Conservation (phyloP, 2,797 vertebrate species). For the Falco peregrinus region DNA sequence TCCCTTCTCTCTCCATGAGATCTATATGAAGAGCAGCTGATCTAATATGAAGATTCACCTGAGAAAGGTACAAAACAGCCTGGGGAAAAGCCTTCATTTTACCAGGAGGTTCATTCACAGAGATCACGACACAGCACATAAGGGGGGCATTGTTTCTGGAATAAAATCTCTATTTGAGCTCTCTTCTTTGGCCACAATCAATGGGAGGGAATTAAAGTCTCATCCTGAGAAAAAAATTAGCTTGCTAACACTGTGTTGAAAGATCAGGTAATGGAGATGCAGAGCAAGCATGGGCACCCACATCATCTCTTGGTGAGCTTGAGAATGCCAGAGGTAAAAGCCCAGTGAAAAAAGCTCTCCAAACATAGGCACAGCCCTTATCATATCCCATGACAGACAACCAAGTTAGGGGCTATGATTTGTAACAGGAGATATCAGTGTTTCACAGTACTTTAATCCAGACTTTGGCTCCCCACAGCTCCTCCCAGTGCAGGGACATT, state of each 20-base stretch:
- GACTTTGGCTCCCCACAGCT: neutral
- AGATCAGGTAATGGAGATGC: slow-evolving; percentile 70
- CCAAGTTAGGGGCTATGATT: neutral
- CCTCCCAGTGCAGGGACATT: neutral
- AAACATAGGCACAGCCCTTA: neutral
- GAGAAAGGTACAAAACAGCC: slow-evolving; percentile 28
- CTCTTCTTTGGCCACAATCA: slow-evolving; percentile 59
- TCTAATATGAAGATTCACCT: slow-evolving; percentile 32
- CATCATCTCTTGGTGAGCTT: neutral
- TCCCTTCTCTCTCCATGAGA: neutral
- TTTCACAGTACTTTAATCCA: neutral
- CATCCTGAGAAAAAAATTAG: slow-evolving; percentile 59
- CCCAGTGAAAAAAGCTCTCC: neutral
- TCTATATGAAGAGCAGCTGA: neutral
- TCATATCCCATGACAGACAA: neutral
- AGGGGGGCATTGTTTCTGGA: slow-evolving; percentile 59
- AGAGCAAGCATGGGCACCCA: neutral
- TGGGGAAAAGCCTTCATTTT: slow-evolving; percentile 48
- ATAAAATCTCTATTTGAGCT: slow-evolving; percentile 69
- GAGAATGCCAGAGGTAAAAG: neutral
- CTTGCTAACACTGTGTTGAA: slow-evolving; percentile 79
- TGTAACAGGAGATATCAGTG: neutral
- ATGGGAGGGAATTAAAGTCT: slow-evolving; percentile 66
- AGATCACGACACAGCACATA: slow-evolving; percentile 27
- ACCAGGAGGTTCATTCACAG: slow-evolving; percentile 43